Evolutionary conservation across 2,797 vertebrate genomes (phyloP), one percentile per base, ranked within the genome.

Genomic region (Sardinella longiceps): DNA sequence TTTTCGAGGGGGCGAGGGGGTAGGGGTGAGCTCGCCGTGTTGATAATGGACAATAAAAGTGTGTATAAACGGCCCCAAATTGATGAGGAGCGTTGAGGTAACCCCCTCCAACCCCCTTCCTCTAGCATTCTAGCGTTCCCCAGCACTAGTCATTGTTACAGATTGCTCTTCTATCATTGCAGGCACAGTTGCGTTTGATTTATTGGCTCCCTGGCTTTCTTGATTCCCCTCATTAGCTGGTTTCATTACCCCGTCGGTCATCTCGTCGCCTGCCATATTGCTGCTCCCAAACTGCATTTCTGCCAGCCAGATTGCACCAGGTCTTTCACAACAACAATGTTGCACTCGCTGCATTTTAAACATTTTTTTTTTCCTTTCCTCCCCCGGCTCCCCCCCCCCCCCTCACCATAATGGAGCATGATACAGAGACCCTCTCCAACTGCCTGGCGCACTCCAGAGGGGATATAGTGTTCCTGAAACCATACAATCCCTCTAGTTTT

Each of bases 171-270:
- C 88, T 91, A 92, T 92, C 90, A 85, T 90, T 90, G 92, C 88
- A 81, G 92, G 89, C 93, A 90, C 92, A 87, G 88, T 93, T 91
- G 89, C 92, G 15, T 90, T 91, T 95, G 94, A 95, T 95, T 94
- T 94, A 95, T 94, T 90, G 93, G 90, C 90, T 88, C 91, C 90
- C 91, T 86, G 85, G 90, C 87, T 60, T 88, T 92, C 90, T 91
- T 93, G 92, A 94, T 93, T 92, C 91, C 92, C 92, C 92, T 94
- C 94, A 94, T 95, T 95, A 95, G 93, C 92, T 94, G 90, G 90
- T 74, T 93, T 94, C 93, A 94, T 95, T 93, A 93, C 91, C 30
- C 93, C 86, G 92, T 93, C 89, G 90, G 93, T 93, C 93, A 93
- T 93, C 87, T 91, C 89, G 85, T 82, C 83, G 86, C 48, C 84